Percentiles rank a stretch among this genome's conserved stretches.
Conservation (phyloP, 2,888 invertebrate genomes). For the Trachelus iudaicus region DNA sequence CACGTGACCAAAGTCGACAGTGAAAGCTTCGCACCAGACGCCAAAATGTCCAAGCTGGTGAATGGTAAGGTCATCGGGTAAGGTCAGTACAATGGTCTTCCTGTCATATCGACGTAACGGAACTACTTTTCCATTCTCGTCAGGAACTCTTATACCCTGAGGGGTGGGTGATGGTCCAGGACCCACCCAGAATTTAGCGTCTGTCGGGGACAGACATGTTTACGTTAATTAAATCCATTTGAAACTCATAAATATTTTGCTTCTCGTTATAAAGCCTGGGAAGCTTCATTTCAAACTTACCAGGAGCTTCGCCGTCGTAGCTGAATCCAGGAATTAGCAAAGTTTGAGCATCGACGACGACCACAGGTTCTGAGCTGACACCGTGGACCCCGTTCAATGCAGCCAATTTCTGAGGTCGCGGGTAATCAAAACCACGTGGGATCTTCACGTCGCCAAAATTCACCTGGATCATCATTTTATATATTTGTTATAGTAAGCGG, state of each 20-base stretch:
- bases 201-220: conserved; percentile 66
- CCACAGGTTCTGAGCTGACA: conserved; percentile 86
- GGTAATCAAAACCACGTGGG: conserved; percentile 81
- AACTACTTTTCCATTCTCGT: conserved; percentile 88
- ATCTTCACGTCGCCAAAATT: conserved; percentile 91
- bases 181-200: conserved; percentile 95
- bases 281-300: conserved; percentile 66
- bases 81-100: conserved; percentile 89
- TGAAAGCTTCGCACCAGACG: conserved; percentile 93
- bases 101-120: conserved; percentile 84
- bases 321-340: conserved; percentile 89
- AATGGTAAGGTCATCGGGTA: conserved; percentile 89
- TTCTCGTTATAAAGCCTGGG: not conserved
- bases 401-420: conserved; percentile 84
- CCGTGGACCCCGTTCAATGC: conserved; percentile 84
- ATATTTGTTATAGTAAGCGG: not conserved
- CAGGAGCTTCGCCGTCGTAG: conserved; percentile 93
- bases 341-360: conserved; percentile 93
- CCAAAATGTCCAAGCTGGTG: conserved; percentile 94
- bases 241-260: not conserved
- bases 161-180: conserved; percentile 83
- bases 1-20: conserved; percentile 92
- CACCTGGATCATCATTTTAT: conserved; percentile 69
- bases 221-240: conserved; percentile 4
- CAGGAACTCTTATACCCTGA: conserved; percentile 86